Evolutionary conservation across 2,113 vertebrate species (phyloP).

Genomic region (Chiloscyllium plagiosum): DNA sequence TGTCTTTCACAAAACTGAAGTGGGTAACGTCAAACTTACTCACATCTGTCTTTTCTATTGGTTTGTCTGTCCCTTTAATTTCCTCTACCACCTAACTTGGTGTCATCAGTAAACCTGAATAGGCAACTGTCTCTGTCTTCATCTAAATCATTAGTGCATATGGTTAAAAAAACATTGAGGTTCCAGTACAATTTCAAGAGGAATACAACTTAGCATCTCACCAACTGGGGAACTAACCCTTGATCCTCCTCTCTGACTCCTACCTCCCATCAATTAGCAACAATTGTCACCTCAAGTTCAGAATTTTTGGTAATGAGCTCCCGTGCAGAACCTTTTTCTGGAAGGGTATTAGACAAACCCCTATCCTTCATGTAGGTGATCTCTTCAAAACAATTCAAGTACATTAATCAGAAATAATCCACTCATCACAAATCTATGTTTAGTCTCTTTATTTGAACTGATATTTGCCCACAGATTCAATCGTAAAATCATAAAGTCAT

Average conservation of each 20-base stretch:
- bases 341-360: background rate
- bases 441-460: background rate
- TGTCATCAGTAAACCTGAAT: background rate
- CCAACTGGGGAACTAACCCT: background rate
- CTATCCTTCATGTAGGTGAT: background rate
- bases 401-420: background rate
- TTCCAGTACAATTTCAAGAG: background rate
- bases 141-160: background rate
- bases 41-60: background rate
- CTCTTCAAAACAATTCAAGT: background rate
- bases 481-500: background rate
- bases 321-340: background rate
- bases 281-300: background rate
- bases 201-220: background rate
- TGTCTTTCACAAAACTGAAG: background rate
- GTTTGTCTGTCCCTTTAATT: background rate
- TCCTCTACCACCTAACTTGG: no score
- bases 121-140: background rate
- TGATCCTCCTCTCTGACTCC: background rate
- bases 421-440: background rate
- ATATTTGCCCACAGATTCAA: background rate
- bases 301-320: background rate
- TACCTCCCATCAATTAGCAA: background rate
- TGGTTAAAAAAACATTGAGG: background rate
- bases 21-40: background rate